Percentiles rank a stretch among this genome's conserved stretches.
These are phyloP conservation scores for Elymnias hypermnestra DNA, from an alignment of 1,140 invertebrate genomes.

Conservation along the genomic window DNA sequence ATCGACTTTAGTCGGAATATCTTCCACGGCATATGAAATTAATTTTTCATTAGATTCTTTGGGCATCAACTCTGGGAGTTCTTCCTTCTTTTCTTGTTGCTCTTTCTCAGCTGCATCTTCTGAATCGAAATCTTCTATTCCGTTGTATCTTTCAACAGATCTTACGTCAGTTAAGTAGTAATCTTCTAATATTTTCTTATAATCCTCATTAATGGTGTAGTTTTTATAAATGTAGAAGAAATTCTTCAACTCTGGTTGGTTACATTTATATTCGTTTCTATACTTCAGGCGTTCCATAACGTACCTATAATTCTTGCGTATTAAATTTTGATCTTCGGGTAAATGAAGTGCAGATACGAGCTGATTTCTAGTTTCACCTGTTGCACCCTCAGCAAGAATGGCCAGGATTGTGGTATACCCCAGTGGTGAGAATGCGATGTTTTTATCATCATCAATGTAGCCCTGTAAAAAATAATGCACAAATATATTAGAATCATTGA, in stretches of 20 bases:
- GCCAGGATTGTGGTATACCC: conserved; percentile 79
- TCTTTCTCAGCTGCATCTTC: conserved; percentile 46
- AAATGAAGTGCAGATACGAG: conserved; percentile 75
- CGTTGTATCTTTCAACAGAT: conserved; percentile 71
- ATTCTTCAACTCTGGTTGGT: conserved; percentile 78
- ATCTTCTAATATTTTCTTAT: conserved; percentile 76
- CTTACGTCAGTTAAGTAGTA: conserved; percentile 79
- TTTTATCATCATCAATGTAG: conserved; percentile 76
- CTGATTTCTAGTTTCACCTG: conserved; percentile 77
- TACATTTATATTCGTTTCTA: conserved; percentile 72
- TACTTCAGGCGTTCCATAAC: conserved; percentile 74
- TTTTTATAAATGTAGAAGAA: conserved; percentile 82
- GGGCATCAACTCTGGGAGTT: conserved; percentile 54
- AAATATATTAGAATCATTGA: too few relatives aligned
- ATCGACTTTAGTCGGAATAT: conserved; percentile 66
- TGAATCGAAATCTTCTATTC: conserved; percentile 33
- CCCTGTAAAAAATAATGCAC: conserved; percentile 52
- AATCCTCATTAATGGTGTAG: conserved; percentile 77
- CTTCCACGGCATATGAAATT: conserved; percentile 68
- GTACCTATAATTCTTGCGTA: conserved; percentile 66
- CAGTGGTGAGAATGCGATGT: conserved; percentile 80
- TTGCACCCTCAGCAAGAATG: conserved; percentile 78
- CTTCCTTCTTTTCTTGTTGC: conserved; percentile 53
- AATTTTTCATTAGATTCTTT: conserved; percentile 62
- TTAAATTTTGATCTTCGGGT: conserved; percentile 68